Base-by-base conservation (phyloP, 1,140 invertebrate genomes). In the Orius insidiosus region DNA sequence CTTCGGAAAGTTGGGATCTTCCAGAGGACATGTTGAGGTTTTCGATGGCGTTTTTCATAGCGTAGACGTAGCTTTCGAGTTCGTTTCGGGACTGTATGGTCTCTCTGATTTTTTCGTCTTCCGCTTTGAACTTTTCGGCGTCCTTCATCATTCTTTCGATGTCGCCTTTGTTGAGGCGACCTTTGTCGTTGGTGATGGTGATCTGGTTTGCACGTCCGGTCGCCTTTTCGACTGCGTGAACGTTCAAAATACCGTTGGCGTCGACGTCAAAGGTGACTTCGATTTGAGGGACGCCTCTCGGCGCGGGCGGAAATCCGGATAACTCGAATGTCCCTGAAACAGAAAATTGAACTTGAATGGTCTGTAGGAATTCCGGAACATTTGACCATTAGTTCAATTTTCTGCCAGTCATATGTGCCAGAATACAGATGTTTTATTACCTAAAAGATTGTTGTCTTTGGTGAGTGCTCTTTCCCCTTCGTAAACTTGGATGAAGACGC, bases 61-160 rank as follows among this genome's bases (percentile, higher is more conserved):
- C 90, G 72, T 94, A 97, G 64, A 87, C 90, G 64, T 96, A 97
- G 32, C 85, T 88, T 62, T 97, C 93, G 1, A 97, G 69, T 9
- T 70, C 71, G 60, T 96, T 95, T 71, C 93, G 93, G 45, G 88
- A 76, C 31, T 77, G 62, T 53, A 94, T 87, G 11, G 79, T 78
- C 52, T 78, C 80, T 64, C 83, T 85, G 59, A 92, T 85, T 54
- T 82, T 82, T 52, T 93, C 78, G 63, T 97, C 93, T 58, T 92
- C 86, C 47, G 67, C 78, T 55, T 85, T 80, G 72, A 88, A 97
- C 60, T 86, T 88, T 61, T 96, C 89, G 11, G 90, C 92, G 54
- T 98, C 93, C 19, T 87, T 85, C 19, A 98, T 87, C 93, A 98
- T 97, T 35, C 86, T 71, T 60, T 97, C 90, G 58, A 97, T 98